Evolutionary conservation across 2,888 invertebrate species (phyloP), one percentile per base, ranked within the genome.

Genomic region (Papilio demoleus): DNA sequence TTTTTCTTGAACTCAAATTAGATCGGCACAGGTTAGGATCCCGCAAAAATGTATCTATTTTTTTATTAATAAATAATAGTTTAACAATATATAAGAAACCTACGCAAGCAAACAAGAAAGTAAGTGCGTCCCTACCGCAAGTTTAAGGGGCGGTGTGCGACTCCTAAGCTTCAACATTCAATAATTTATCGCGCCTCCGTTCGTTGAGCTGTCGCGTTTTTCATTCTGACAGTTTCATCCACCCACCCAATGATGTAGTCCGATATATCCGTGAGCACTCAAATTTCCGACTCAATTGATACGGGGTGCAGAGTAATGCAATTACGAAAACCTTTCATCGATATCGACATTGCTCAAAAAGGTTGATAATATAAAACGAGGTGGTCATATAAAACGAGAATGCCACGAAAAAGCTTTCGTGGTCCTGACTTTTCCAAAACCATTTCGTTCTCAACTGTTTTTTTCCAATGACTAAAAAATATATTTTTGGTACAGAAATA

Each of bases 131-230:
- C 74, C 79, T 74, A 47, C 45, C 75, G 76, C 77, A 79, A 73
- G 73, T 73, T 72, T 71, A 77, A 76, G 73, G 70, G 42, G 74
- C 70, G 60, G n/a, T 8, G n/a, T 27, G 45, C 68, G 72, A 71
- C 72, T 74, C 76, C 74, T 75, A 76, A 78, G 80, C 81, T 83
- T 83, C 82, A 80, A 84, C 82, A 79, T 84, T 80, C 83, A 77
- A 80, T 85, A 85, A 88, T 88, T 88, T 86, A 88, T 86, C 82
- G 82, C 80, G 70, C 75, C 50, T 60, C 60, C 50, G 19, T 60
- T 53, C 38, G 50, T 67, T 27, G 50, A 40, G 60, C 40, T 67
- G 73, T 75, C 74, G 74, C 78, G 79, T 85, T 83, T 87, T 84
- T 85, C 83, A 83, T 78, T 76, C 74, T 60, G 67, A 38, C 61